Conservation (phyloP, 1,140 invertebrate species). For the Drosophila watanabei region DNA sequence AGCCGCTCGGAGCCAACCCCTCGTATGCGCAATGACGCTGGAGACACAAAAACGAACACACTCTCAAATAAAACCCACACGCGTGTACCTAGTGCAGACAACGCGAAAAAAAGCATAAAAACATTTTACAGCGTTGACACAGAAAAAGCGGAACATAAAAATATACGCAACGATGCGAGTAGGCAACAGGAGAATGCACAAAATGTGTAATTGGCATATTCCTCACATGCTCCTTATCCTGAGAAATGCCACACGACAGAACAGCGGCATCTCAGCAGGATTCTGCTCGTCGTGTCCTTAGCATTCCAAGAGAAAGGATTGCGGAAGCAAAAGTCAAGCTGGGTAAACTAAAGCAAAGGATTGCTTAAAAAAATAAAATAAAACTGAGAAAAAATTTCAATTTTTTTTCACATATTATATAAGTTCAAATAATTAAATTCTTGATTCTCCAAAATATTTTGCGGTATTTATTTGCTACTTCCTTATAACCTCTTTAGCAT, state of each 20-base stretch:
- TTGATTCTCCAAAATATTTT: too few species aligned
- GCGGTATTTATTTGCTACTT: too few species aligned
- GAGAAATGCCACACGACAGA: background rate
- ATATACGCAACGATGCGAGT: slow-evolving; percentile 16
- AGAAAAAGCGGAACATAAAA: slow-evolving; percentile 32
- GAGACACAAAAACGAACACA: slow-evolving; percentile 24
- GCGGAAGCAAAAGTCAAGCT: slow-evolving; percentile 20
- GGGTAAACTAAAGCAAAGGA: slow-evolving; percentile 4
- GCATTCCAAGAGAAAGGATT: slow-evolving; percentile 10
- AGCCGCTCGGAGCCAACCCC: slow-evolving; percentile 25
- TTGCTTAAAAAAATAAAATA: background rate
- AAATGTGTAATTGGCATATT: slow-evolving; percentile 59
- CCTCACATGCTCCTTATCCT: slow-evolving; percentile 39
- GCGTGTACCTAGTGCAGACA: slow-evolving; percentile 5
- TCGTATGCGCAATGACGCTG: slow-evolving; percentile 56
- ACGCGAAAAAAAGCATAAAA: slow-evolving; percentile 26
- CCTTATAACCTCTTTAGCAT: too few species aligned
- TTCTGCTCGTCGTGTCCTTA: background rate
- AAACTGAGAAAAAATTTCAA: background rate
- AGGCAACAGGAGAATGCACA: slow-evolving; percentile 58
- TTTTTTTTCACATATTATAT: background rate
- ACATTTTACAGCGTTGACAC: slow-evolving; percentile 56
- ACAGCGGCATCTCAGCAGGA: slow-evolving; percentile 7
- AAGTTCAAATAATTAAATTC: too few species aligned
- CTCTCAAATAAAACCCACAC: slow-evolving; percentile 9